Conservation (phyloP, 2,888 invertebrate species). For the Salpingus planirostris region DNA sequence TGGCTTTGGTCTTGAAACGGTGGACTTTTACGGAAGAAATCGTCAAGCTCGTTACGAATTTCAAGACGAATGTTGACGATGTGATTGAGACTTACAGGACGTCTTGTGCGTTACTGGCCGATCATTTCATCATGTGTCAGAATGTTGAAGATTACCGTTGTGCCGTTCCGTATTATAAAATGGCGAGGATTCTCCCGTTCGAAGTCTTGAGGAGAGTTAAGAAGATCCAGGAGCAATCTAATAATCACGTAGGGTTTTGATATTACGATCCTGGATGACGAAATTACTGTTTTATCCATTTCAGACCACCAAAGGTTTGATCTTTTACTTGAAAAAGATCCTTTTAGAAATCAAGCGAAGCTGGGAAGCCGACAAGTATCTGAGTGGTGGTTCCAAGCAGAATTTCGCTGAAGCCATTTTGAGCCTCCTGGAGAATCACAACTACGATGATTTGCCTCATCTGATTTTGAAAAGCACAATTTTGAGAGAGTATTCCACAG, state of each 20-base stretch:
- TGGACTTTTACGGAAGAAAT: slow-evolving; percentile 35
- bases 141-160: slow-evolving; percentile 33
- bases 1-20: slow-evolving; percentile 38
- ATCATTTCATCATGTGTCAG: slow-evolving; percentile 45
- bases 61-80: slow-evolving; percentile 35
- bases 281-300: too few species aligned
- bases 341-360: slow-evolving; percentile 40
- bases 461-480: slow-evolving; percentile 46
- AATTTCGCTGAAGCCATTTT: slow-evolving; percentile 40
- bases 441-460: slow-evolving; percentile 42
- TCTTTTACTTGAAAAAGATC: slow-evolving; percentile 36
- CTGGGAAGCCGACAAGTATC: slow-evolving; percentile 42
- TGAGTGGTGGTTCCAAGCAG: slow-evolving; percentile 32
- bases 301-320: slow-evolving; percentile 35
- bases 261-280: neutral
- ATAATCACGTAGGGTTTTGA: slow-evolving; percentile 26
- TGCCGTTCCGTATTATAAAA: slow-evolving; percentile 48
- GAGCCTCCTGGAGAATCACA: slow-evolving; percentile 38
- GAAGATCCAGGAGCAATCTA: slow-evolving; percentile 36
- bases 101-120: slow-evolving; percentile 49
- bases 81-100: slow-evolving; percentile 42
- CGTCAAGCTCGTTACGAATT: slow-evolving; percentile 27
- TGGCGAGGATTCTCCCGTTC: slow-evolving; percentile 44
- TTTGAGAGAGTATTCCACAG: slow-evolving; percentile 48
- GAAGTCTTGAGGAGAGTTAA: slow-evolving; percentile 42